Base-by-base conservation (phyloP, 2,797 vertebrate genomes). In the Pangasius mekongensis region DNA sequence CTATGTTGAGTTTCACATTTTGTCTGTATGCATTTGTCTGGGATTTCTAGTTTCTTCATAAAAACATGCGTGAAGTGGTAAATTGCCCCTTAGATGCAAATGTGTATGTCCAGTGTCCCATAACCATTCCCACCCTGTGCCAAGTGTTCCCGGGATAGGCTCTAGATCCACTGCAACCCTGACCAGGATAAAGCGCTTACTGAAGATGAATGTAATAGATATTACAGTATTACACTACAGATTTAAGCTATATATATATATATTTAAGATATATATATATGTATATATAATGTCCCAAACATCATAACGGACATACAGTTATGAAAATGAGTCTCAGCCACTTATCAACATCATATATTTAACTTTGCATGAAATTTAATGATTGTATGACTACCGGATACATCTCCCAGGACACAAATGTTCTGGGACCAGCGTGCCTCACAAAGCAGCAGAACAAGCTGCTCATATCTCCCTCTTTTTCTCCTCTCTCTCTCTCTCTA, bases 341-440 rank as follows among this genome's bases (percentile, higher is more conserved):
- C 30, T 39, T 24, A 36, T 58, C 18, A 39, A 14, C 33, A 60
- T 60, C 22, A 8, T 30, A 24, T 60, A 39, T 39, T 39, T 33
- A 33, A 56, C 47, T 54, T 77, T 49, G 52, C 24, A 76, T 49
- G 24, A 49, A 47, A 49, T 14, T 6, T 49, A 16, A 77, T 49
- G 43, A 43, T 49, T 49, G 43, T 87, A 49, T 66, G 58, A 39
- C 58, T 66, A 56, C 87, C 22, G 24, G 58, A 76, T 67, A 64
- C 30, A 43, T 9, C 11, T 84, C 47, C 30, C 81, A 76, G 24
- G 71, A 73, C 33, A 33, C 39, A n/a, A 69, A 76, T 69, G 62
- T 54, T 56, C 20, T 58, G 83, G 78, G 81, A 74, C 83, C 16
- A 67, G 52, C 1, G 27, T 62, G 39, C 69, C 33, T 36, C 39